A percentile compares a stretch with the other conserved stretches of the same genome.
Conservation (phyloP, 2,888 invertebrate genomes). For the Linyphia triangularis region DNA sequence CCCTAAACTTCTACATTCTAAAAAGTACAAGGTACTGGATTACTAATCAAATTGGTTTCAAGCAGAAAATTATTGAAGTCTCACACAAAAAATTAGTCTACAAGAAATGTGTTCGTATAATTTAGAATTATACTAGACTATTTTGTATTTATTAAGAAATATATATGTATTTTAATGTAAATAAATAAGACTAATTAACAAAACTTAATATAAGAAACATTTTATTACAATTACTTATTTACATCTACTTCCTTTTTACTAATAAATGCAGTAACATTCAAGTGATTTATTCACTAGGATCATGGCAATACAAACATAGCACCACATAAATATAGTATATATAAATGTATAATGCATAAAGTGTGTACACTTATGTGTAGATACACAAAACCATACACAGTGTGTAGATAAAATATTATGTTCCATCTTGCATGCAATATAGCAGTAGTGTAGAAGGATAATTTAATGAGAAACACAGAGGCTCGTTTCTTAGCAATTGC, state of each 20-base stretch:
- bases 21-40: too few relatives aligned
- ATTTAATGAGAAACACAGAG: constrained; percentile 25
- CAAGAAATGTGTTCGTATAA: too few relatives aligned
- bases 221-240: constrained; percentile 71
- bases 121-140: too few relatives aligned
- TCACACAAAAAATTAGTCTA: too few relatives aligned
- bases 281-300: constrained; percentile 63
- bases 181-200: too few relatives aligned
- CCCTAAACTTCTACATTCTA: too few relatives aligned
- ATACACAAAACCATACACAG: constrained; percentile 25
- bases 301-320: constrained; percentile 74
- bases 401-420: constrained; percentile 34
- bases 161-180: too few relatives aligned
- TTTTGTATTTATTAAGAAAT: too few relatives aligned
- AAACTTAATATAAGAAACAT: constrained; percentile 33
- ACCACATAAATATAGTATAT: constrained; percentile 65
- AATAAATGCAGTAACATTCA: constrained; percentile 72
- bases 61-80: too few relatives aligned
- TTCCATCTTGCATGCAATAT: constrained; percentile 37
- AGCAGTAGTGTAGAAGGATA: constrained; percentile 55
- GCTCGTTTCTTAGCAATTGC: constrained; percentile 18
- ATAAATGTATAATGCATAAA: constrained; percentile 28
- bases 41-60: too few relatives aligned
- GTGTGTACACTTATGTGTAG: constrained; percentile 31
- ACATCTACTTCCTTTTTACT: constrained; percentile 59